Conservation (phyloP, 2,113 vertebrate species). For the Xenotilapia leptura region DNA sequence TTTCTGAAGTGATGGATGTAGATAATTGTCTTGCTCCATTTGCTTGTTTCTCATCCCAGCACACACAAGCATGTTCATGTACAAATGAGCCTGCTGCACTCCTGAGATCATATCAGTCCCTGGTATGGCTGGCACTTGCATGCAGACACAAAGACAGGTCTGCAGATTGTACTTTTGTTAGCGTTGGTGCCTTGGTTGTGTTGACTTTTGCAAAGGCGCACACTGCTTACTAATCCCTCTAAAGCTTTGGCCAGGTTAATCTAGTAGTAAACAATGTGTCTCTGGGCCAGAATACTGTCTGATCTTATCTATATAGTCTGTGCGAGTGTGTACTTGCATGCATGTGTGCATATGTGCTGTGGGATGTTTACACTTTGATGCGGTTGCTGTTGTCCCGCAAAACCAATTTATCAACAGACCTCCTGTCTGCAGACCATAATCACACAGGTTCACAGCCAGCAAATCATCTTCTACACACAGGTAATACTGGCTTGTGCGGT, state of each 20-base stretch:
- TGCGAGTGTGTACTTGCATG: neutral
- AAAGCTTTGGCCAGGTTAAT: constrained; percentile 37
- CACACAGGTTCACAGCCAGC: neutral
- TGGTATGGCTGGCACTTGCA: neutral
- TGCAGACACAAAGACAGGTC: neutral
- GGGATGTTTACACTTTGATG: neutral
- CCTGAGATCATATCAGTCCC: neutral
- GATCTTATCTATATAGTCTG: constrained; percentile 32
- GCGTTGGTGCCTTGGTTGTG: neutral
- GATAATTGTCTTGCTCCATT: constrained; percentile 51
- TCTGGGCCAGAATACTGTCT: neutral
- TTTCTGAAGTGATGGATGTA: constrained; percentile 62
- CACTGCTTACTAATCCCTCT: constrained; percentile 11
- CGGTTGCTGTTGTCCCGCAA: neutral
- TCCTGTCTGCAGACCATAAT: constrained; percentile 14
- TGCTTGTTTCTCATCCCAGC: constrained; percentile 20
- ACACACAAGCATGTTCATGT: neutral
- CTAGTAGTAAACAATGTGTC: constrained; percentile 32
- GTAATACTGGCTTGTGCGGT: neutral
- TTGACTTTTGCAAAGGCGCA: neutral
- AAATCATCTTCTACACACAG: constrained; percentile 17
- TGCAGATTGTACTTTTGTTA: neutral
- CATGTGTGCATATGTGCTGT: neutral
- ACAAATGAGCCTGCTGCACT: neutral
- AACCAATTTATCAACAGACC: constrained; percentile 30